Percentiles rank a stretch among this genome's conserved stretches.
phyloP scores from a whole-genome alignment of 1,140 invertebrate genomes.

The Ectropis grisescens region DNA sequence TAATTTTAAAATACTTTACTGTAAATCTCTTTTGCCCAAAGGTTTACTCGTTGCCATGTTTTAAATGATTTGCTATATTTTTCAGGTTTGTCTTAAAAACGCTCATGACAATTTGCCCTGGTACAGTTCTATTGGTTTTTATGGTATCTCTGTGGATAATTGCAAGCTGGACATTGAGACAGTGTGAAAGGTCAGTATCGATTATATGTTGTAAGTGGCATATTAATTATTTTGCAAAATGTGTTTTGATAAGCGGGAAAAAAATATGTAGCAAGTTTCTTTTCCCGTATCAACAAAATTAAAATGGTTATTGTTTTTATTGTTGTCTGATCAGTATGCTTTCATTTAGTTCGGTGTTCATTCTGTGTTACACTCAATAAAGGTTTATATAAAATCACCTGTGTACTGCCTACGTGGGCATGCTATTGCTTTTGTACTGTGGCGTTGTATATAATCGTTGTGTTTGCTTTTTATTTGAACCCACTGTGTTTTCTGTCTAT shows the following conservation, averaged over 20 bases:
- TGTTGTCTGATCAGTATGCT: no score
- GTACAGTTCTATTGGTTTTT: constrained; percentile 97
- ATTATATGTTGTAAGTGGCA: constrained; percentile 12
- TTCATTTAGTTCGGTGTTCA: constrained; percentile 33
- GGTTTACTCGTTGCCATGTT: no score
- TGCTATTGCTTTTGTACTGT: constrained; percentile 64
- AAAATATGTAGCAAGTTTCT: no score
- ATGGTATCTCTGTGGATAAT: constrained; percentile 99
- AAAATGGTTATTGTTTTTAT: no score
- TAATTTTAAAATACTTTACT: no score
- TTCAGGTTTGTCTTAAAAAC: constrained; percentile 97
- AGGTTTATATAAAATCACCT: constrained; percentile 22
- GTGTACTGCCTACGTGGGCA: constrained; percentile 52
- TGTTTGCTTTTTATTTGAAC: constrained; percentile 41
- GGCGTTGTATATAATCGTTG: constrained; percentile 39
- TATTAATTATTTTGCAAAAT: constrained; percentile 13
- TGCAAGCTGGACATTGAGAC: constrained; percentile 97
- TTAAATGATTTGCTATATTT: constrained; percentile 6
- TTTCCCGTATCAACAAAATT: no score
- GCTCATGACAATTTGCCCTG: constrained; percentile 99
- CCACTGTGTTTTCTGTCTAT: constrained; percentile 41
- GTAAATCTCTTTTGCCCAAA: no score
- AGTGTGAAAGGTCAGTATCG: constrained; percentile 95
- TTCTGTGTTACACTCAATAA: constrained; percentile 10
- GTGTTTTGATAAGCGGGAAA: no score